A percentile compares a stretch with the other conserved stretches of the same genome.
Evolutionary conservation across 1,140 invertebrate genomes (phyloP).

Genomic region (Gryon sp.): DNA sequence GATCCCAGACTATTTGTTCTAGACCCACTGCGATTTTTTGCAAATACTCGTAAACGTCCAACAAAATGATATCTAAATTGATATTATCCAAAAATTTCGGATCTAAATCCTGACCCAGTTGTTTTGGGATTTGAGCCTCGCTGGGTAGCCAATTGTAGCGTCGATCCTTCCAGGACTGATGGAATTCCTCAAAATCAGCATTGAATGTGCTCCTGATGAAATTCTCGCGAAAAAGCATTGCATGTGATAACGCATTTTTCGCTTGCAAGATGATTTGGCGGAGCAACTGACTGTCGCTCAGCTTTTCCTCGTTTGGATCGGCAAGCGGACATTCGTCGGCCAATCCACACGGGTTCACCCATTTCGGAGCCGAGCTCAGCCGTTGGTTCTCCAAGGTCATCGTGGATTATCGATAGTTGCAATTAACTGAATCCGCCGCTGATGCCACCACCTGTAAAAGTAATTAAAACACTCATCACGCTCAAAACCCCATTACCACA

Average conservation of each 20-base stretch:
- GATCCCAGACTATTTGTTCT: constrained; percentile 83
- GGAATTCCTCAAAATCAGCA: constrained; percentile 72
- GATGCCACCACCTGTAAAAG: constrained; percentile 51
- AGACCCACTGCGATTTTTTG: constrained; percentile 84
- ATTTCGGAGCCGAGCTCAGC: constrained; percentile 26
- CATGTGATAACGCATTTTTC: constrained; percentile 35
- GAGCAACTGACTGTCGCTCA: constrained; percentile 37
- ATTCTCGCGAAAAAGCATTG: constrained; percentile 24
- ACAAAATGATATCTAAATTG: constrained; percentile 78
- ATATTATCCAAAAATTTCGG: constrained; percentile 74
- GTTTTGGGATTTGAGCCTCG: constrained; percentile 77
- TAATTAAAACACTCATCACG: constrained; percentile 55
- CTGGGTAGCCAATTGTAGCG: constrained; percentile 81
- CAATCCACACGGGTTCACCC: constrained; percentile 46
- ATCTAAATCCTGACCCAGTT: constrained; percentile 73
- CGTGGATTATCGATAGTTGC: constrained; percentile 18
- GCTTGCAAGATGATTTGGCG: constrained; percentile 29
- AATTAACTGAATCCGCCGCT: constrained; percentile 4
- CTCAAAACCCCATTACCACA: constrained; percentile 30
- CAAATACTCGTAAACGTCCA: constrained; percentile 81
- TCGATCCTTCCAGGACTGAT: constrained; percentile 75
- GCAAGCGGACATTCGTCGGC: neutral
- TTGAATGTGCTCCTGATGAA: constrained; percentile 77
- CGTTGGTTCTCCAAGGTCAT: constrained; percentile 32
- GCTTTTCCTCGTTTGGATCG: constrained; percentile 6